A percentile compares a stretch with the other conserved stretches of the same genome.
Conservation (phyloP, 1,140 invertebrate species). For the Lanistes nyassanus region DNA sequence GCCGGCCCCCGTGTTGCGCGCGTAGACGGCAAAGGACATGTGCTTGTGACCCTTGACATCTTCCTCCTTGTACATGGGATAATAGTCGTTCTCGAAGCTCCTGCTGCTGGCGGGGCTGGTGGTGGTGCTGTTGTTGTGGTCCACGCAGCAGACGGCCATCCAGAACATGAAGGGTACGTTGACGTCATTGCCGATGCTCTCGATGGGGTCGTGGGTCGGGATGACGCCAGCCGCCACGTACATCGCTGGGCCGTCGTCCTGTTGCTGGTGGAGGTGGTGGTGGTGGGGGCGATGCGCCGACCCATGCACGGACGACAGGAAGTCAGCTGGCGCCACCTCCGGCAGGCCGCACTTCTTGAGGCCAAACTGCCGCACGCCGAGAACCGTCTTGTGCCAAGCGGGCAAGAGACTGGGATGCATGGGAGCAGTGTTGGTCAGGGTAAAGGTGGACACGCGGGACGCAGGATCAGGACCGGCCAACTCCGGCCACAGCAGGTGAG, state of each 20-base stretch:
- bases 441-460: slow-evolving; percentile 41
- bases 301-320: background rate
- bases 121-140: background rate
- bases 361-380: slow-evolving; percentile 39
- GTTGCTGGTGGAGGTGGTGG: slow-evolving; percentile 10
- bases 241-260: slow-evolving; percentile 28
- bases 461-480: slow-evolving; percentile 37
- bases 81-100: background rate
- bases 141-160: slow-evolving; percentile 52
- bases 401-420: slow-evolving; percentile 41
- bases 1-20: slow-evolving; percentile 21
- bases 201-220: slow-evolving; percentile 34
- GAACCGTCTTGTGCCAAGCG: slow-evolving; percentile 42
- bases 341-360: slow-evolving; percentile 44
- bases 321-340: slow-evolving; percentile 7
- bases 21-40: slow-evolving; percentile 44
- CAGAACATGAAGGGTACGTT: slow-evolving; percentile 54
- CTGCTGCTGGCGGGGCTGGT: slow-evolving; percentile 1
- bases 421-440: slow-evolving; percentile 51
- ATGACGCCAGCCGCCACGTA: slow-evolving; percentile 44
- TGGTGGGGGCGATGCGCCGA: background rate
- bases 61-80: background rate
- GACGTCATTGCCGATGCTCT: slow-evolving; percentile 46
- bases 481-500: slow-evolving; percentile 43
- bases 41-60: slow-evolving; percentile 12